These are phyloP conservation scores for Rhamphomyia laevipes DNA, from an alignment of 2,888 invertebrate species.

Conservation along the genomic window DNA sequence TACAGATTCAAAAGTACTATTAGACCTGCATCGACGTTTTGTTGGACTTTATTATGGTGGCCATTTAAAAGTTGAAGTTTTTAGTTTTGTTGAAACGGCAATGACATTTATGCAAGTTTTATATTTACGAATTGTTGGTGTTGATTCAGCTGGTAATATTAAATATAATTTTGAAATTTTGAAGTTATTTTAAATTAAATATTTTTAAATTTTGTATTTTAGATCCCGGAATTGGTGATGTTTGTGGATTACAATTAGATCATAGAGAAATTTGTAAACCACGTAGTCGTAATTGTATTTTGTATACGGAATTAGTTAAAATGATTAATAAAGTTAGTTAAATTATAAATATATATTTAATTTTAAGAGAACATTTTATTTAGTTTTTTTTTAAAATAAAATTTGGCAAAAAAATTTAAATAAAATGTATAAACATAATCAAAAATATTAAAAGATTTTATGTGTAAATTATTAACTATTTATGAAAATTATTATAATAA, in stretches of 20 bases:
- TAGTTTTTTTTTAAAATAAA: background rate
- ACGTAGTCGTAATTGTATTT: conserved; percentile 50
- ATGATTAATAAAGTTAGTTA: conserved; percentile 43
- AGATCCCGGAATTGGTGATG: conserved; percentile 72
- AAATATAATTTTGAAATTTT: no score
- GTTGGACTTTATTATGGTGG: conserved; percentile 42
- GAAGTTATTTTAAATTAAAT: no score
- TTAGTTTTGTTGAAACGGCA: conserved; percentile 68
- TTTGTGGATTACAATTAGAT: conserved; percentile 61
- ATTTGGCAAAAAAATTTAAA: background rate
- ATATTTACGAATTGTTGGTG: conserved; percentile 62
- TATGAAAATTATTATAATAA: no score
- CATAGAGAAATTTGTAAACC: conserved; percentile 84
- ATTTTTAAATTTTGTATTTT: conserved; percentile 10
- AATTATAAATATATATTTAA: conserved; percentile 7
- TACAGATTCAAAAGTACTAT: conserved; percentile 56
- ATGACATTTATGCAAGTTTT: conserved; percentile 63
- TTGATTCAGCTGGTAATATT: conserved; percentile 59
- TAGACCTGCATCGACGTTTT: conserved; percentile 53
- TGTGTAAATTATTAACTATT: no score
- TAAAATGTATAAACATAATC: no score
- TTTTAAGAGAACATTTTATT: no score
- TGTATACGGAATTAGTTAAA: conserved; percentile 54
- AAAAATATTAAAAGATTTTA: no score
- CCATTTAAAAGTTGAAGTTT: conserved; percentile 43